Conservation (phyloP, 2,797 vertebrate genomes). For the Pangasius larnaudii region DNA sequence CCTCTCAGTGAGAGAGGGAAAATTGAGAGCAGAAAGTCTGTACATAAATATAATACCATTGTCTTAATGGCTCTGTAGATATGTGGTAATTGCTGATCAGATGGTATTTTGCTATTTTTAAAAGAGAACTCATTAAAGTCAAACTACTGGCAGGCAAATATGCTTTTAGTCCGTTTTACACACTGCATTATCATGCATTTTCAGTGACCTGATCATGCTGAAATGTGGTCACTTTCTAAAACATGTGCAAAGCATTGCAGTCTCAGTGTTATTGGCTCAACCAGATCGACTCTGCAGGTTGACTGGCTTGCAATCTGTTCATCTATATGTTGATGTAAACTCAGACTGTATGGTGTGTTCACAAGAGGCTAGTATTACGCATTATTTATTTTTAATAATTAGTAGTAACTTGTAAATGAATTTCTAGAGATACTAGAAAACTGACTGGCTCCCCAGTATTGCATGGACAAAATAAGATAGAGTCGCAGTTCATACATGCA, state of each 20-base stretch:
- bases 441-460: neutral
- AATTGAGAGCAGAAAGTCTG: slow-evolving; percentile 24
- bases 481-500: neutral
- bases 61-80: slow-evolving; percentile 2
- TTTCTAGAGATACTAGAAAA: too few relatives aligned
- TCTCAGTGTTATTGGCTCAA: neutral
- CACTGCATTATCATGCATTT: neutral
- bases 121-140: slow-evolving; percentile 32
- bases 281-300: neutral
- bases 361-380: neutral
- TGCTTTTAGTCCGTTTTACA: neutral
- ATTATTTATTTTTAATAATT: neutral
- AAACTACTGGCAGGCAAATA: slow-evolving; percentile 38
- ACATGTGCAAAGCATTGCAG: too few relatives aligned
- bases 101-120: slow-evolving; percentile 42
- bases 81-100: slow-evolving; percentile 46
- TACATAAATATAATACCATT: neutral
- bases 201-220: neutral
- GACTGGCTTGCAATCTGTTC: neutral
- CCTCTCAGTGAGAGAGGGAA: neutral
- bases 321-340: neutral
- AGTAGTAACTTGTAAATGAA: neutral
- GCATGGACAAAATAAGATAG: neutral
- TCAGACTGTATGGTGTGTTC: neutral
- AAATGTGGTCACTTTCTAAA: neutral